A percentile compares a stretch with the other conserved stretches of the same genome.
These are phyloP conservation scores for Tor tambroides DNA, from an alignment of 2,113 vertebrate genomes.

Conservation along the genomic window DNA sequence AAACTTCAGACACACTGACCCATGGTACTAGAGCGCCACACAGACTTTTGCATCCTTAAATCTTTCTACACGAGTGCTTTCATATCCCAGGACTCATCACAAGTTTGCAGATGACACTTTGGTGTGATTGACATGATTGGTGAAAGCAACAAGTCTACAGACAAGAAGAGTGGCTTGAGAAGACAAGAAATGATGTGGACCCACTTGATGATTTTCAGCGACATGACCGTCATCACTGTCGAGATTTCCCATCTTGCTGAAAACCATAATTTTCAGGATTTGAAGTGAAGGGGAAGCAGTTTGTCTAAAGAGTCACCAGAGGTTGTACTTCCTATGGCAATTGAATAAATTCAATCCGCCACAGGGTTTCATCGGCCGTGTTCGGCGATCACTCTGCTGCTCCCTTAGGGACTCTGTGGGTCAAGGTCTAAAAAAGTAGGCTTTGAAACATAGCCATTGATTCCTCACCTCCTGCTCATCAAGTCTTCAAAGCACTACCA, in stretches of 20 bases:
- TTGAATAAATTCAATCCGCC: background rate
- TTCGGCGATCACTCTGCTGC: background rate
- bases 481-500: background rate
- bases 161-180: slow-evolving; percentile 7
- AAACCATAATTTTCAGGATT: background rate
- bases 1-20: slow-evolving; percentile 3
- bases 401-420: background rate
- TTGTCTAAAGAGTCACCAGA: background rate
- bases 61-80: background rate
- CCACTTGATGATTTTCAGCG: background rate
- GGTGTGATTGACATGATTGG: slow-evolving; percentile 9
- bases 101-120: background rate
- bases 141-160: background rate
- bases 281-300: background rate
- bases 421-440: background rate
- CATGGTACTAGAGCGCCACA: background rate
- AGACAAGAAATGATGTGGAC: slow-evolving; percentile 7
- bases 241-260: background rate
- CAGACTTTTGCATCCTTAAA: background rate
- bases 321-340: slow-evolving; percentile 10
- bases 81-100: background rate
- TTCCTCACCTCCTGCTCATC: background rate
- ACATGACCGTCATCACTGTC: background rate
- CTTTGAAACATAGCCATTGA: background rate
- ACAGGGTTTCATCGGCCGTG: background rate